phyloP scores from a whole-genome alignment of 2,888 invertebrate species.

The Drepanosiphum platanoidis region DNA sequence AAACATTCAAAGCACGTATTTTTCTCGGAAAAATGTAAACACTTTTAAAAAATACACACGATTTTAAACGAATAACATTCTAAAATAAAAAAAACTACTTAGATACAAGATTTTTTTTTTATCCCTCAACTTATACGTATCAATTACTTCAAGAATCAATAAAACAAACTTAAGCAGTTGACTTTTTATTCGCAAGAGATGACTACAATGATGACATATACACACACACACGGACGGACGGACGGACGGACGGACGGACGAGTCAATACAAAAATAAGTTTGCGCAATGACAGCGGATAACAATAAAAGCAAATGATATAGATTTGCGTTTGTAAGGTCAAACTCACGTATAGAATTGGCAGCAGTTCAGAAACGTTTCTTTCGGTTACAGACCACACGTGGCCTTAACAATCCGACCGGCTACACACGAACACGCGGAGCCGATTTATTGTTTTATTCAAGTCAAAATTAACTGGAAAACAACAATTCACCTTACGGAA shows the following conservation, averaged over 20 bases:
- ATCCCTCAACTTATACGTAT: background rate
- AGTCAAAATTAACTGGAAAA: constrained; percentile 52
- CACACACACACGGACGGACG: no score
- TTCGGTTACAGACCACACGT: background rate
- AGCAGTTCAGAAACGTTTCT: background rate
- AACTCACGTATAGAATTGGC: background rate
- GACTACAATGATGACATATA: no score
- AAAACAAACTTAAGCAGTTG: no score
- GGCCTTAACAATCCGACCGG: background rate
- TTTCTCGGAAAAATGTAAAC: background rate
- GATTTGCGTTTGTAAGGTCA: background rate
- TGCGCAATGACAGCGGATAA: no score
- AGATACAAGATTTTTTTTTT: background rate
- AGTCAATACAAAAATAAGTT: background rate
- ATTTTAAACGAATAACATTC: background rate
- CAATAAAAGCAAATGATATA: no score
- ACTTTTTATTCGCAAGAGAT: no score
- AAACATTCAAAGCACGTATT: background rate
- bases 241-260: no score
- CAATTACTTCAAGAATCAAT: no score
- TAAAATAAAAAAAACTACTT: background rate
- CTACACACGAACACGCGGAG: background rate
- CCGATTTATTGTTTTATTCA: constrained; percentile 40
- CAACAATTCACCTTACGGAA: constrained; percentile 28
- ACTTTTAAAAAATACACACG: background rate